Percentiles rank a stretch among this genome's conserved stretches.
phyloP scores from a whole-genome alignment of 2,797 vertebrate genomes.

The Gobio occitaniae region DNA sequence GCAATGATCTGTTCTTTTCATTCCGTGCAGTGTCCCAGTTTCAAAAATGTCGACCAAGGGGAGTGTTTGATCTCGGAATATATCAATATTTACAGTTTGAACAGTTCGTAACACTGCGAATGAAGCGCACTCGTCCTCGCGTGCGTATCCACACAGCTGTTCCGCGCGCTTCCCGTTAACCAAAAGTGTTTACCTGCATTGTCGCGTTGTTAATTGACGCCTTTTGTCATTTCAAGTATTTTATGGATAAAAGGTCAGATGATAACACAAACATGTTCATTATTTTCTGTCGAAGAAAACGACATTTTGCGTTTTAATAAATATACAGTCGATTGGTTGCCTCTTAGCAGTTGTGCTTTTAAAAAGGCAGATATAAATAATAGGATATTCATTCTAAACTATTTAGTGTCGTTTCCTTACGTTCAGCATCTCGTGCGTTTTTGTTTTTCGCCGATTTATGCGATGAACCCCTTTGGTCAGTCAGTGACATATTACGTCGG shows the following conservation, averaged over 20 bases:
- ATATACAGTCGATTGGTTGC: not conserved
- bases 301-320: not conserved
- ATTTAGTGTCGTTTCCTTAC: not conserved
- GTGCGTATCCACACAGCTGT: constrained; percentile 27
- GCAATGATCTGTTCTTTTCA: constrained; percentile 6
- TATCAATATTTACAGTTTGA: constrained; percentile 37
- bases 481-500: constrained; percentile 75
- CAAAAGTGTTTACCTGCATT: constrained; percentile 33
- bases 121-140: constrained; percentile 14
- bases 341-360: not conserved
- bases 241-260: not conserved
- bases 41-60: not conserved
- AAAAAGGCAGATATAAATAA: not conserved
- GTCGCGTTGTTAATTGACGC: not conserved
- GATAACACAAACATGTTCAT: not conserved
- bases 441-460: constrained; percentile 65
- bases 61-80: constrained; percentile 29
- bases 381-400: not conserved
- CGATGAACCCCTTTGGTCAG: constrained; percentile 72
- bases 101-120: not conserved
- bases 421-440: constrained; percentile 6
- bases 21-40: not conserved
- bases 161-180: constrained; percentile 12
- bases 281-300: not conserved
- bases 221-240: not conserved